Evolutionary conservation across 2,888 invertebrate genomes (phyloP), one percentile per base, ranked within the genome.

Genomic region (Esperia sulphurella): DNA sequence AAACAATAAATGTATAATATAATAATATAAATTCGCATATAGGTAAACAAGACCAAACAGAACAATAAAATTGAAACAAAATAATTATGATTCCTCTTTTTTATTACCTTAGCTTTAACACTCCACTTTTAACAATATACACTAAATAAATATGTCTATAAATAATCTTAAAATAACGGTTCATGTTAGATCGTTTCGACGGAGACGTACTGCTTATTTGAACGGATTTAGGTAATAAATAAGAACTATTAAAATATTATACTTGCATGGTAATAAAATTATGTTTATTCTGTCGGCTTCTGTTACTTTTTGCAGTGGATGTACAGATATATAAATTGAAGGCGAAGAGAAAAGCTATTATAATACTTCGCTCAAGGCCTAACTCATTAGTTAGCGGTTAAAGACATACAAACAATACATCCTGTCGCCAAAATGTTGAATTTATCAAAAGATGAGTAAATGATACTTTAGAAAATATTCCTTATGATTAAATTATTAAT

Each of bases 71-170:
- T 52, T 55, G 45, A 71, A 65, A 64, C 29, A 50, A 52, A 49
- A 43, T 30, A 46, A 46, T 33, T 45, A 60, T 38, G 78, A 83
- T 86, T 84, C 86, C 87, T 82, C 84, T 81, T 77, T 79, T 88
- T 86, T 86, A 87, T 86, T 87, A 84, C 79, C 83, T 75, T 71
- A 85, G 75, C 62, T 75, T 77, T 83, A 86, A 85, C 82, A 80
- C 53, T 61, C 59, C 64, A 57, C 69, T 53, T 53, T 43, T 69
- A 73, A 79, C 72, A 77, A 71, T 68, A 73, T 62, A 63, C 65
- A 71, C 56, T 61, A 63, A 57, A 61, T 65, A 63, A 4, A 33
- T 4, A 33, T 10, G 14, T 39, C 14, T 38, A 38, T 13, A 70
- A 69, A 75, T 64, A 73, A 54, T 31, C 5, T 41, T 41, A 59